phyloP scores from a whole-genome alignment of 2,797 vertebrate species.

The Myioborus miniatus region DNA sequence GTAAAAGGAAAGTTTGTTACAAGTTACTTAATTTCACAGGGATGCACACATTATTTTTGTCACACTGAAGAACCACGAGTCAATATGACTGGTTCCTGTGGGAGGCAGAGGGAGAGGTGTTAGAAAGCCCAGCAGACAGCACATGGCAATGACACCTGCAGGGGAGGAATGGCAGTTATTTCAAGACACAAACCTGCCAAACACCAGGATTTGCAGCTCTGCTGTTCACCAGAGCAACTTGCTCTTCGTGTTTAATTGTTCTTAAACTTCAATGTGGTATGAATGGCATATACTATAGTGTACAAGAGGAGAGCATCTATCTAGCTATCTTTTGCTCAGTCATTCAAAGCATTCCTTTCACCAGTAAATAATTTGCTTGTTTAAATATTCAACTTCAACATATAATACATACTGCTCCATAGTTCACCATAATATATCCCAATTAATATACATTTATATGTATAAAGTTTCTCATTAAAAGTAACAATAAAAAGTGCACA shows the following conservation, averaged over 20 bases:
- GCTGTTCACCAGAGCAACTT: not conserved
- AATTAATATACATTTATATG: conserved; percentile 66
- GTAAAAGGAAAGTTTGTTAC: not conserved
- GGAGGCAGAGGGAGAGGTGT: not conserved
- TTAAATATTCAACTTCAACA: conserved; percentile 70
- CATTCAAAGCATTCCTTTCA: conserved; percentile 64
- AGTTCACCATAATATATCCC: conserved; percentile 77
- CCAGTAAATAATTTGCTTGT: conserved; percentile 63
- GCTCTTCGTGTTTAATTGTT: conserved; percentile 9
- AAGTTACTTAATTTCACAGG: not conserved
- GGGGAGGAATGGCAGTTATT: not conserved
- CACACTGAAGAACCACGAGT: not conserved
- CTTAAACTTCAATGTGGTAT: conserved; percentile 69
- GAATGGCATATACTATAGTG: conserved; percentile 73
- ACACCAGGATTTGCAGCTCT: not conserved
- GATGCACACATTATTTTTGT: not conserved
- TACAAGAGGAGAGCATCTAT: conserved; percentile 66
- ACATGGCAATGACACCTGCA: not conserved
- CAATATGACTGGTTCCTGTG: not conserved
- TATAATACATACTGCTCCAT: conserved; percentile 72
- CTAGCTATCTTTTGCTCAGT: conserved; percentile 36
- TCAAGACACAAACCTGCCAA: not conserved
- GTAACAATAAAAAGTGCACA: conserved; percentile 90
- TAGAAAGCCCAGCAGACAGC: not conserved
- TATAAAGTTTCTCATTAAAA: conserved; percentile 76